Base-by-base conservation (phyloP, 23 tunicate species). In the Botrylloides violaceus region DNA sequence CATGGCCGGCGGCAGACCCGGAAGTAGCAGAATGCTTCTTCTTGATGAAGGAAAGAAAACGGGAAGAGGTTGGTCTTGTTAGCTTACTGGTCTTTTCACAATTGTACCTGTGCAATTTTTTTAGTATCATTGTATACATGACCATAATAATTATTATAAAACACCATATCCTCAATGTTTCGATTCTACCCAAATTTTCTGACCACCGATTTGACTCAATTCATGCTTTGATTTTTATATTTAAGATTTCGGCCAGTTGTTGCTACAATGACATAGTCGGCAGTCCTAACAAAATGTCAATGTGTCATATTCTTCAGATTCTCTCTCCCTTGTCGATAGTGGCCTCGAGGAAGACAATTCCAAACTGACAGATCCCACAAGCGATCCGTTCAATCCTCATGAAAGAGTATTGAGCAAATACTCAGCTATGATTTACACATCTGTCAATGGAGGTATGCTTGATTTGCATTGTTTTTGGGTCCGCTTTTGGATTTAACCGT, bases 1-100 rank as follows among this genome's bases (percentile, higher is more conserved):
- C 72, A 87, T 87, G 95, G 95, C 95, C 12, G 94, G 94, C 1
- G 95, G 95, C 35, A 18, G 74, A 68, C 95, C 95, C 32, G 95
- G 95, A 49, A 87, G 95, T 68, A 87, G 95, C 66, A 60, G 86
- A 35, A 87, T 87, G 95, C 76, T 87, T 85, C 58, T 57, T 25
- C 81, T 76, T 53, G 95, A 87, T 76, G 85, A 87, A 19, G 86
- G 76, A 5, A 85, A 85, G 35, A 87, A 87, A 75, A 87, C 79
- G 19, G 83, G 82, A 60, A 78, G 64, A 70, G 95, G 95, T 87
- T 32, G 47, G 58, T n/a, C n/a, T n/a, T n/a, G 33, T 21, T 4
- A 55, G 32, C 21, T 7, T 61, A 1, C 21, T 61, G 66, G 1
- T n/a, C 26, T n/a, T n/a, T n/a, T n/a, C n/a, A n/a, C n/a, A n/a